phyloP scores from a whole-genome alignment of 1,140 invertebrate species.

The Drosophila paulistorum region DNA sequence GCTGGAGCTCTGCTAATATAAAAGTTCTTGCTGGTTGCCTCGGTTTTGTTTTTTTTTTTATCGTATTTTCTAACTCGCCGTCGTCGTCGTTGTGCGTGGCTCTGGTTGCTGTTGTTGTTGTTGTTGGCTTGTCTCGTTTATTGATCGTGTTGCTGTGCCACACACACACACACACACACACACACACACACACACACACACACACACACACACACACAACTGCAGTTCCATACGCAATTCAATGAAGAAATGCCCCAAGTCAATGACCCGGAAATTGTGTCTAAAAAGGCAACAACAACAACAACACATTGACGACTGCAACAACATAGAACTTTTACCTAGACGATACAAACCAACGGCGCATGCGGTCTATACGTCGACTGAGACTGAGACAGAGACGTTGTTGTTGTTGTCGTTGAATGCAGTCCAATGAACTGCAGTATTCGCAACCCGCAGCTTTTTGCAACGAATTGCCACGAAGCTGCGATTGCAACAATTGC shows the following conservation, averaged over 20 bases:
- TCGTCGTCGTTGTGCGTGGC: slow-evolving; percentile 71
- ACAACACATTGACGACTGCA: slow-evolving; percentile 55
- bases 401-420: slow-evolving; percentile 1
- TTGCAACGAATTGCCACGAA: slow-evolving; percentile 49
- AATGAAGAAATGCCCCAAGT: slow-evolving; percentile 81
- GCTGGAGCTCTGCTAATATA: slow-evolving; percentile 46
- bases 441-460: slow-evolving; percentile 70
- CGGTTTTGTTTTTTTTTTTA: slow-evolving; percentile 48
- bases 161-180: slow-evolving; percentile 44
- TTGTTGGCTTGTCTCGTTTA: slow-evolving; percentile 76
- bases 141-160: slow-evolving; percentile 74
- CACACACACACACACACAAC: slow-evolving; percentile 44
- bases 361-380: slow-evolving; percentile 56
- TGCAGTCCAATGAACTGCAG: slow-evolving; percentile 71
- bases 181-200: slow-evolving; percentile 47
- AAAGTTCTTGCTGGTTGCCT: slow-evolving; percentile 49
- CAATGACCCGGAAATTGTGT: slow-evolving; percentile 82
- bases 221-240: slow-evolving; percentile 80
- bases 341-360: slow-evolving; percentile 52
- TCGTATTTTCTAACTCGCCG: slow-evolving; percentile 74
- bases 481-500: slow-evolving; percentile 64
- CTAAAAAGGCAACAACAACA: slow-evolving; percentile 77
- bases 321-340: slow-evolving; percentile 71
- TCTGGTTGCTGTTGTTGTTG: slow-evolving; percentile 55
- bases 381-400: slow-evolving; percentile 34